These are phyloP conservation scores for Carlito syrichta DNA, from an alignment of 2,113 vertebrate genomes.

Conservation along the genomic window DNA sequence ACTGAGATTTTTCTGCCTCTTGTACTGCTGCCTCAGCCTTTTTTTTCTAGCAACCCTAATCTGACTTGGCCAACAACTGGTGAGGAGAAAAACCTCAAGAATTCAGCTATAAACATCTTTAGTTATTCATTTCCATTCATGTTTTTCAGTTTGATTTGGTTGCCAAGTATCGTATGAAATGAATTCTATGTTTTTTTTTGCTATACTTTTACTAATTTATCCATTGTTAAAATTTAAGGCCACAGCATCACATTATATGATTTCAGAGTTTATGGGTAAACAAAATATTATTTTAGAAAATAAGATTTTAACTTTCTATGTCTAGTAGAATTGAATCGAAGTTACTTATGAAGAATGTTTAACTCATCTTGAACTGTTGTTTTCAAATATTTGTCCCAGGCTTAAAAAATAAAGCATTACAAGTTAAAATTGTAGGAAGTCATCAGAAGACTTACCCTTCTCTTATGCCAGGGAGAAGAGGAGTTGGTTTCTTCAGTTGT, in stretches of 20 bases:
- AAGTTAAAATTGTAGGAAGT: neutral
- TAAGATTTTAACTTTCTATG: neutral
- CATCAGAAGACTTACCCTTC: neutral
- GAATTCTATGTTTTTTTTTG: neutral
- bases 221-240: neutral
- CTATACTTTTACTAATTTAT: neutral
- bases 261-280: neutral
- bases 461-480: neutral
- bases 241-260: neutral
- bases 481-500: neutral
- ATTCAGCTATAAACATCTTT: neutral
- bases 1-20: neutral
- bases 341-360: neutral
- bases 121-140: neutral
- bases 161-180: neutral
- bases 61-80: neutral
- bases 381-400: conserved; percentile 3
- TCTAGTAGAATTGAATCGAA: neutral
- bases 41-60: neutral
- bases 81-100: neutral
- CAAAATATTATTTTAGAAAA: neutral
- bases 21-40: neutral
- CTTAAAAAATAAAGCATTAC: neutral
- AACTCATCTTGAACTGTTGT: neutral
- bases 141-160: neutral